phyloP scores from a whole-genome alignment of 2,797 vertebrate species.

The Pseudomugil tenellus region DNA sequence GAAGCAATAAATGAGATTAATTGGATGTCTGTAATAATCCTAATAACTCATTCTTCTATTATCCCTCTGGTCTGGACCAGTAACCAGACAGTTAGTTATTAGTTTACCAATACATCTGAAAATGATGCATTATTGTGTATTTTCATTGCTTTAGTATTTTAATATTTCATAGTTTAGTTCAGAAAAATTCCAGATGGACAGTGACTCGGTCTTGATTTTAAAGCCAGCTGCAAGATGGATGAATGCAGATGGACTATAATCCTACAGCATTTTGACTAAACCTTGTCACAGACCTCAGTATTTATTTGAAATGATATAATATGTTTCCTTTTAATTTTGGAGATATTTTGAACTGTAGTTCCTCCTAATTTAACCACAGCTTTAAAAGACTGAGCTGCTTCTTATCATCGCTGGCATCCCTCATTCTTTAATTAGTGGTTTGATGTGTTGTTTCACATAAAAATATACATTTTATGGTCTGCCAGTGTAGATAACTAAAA shows the following conservation, averaged over 20 bases:
- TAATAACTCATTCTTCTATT: not conserved
- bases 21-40: not conserved
- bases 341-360: not conserved
- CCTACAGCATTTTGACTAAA: not conserved
- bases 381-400: not conserved
- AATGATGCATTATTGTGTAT: not conserved
- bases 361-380: not conserved
- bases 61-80: too few species aligned
- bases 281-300: not conserved
- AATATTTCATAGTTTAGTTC: not conserved
- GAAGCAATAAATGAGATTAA: not conserved
- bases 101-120: not conserved
- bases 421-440: not conserved
- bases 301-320: not conserved
- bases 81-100: not conserved
- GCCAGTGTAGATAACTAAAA: not conserved
- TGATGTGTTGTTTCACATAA: not conserved
- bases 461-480: not conserved
- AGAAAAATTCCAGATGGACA: not conserved
- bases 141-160: not conserved
- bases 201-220: not conserved
- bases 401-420: not conserved
- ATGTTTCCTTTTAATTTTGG: not conserved
- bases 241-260: not conserved
- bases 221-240: too few species aligned